Base-by-base conservation (phyloP, 37 sponge, comb jelly and placozoan genomes). In the Oopsacas minuta region DNA sequence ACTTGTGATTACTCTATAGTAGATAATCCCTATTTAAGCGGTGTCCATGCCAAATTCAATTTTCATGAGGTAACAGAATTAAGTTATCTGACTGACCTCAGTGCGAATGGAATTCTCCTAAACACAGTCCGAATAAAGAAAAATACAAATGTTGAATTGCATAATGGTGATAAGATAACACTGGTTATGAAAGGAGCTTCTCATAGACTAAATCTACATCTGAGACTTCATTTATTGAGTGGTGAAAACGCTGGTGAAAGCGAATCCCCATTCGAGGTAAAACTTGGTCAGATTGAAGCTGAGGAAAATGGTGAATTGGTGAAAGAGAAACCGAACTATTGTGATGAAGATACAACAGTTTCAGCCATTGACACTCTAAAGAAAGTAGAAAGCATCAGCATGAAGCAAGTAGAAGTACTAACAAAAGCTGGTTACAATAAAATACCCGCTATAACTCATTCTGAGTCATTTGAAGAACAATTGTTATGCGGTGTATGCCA, bases 71-170 rank as follows among this genome's bases (percentile, higher is more conserved):
- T 32, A 61, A 20, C 75, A 61, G 30, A 61, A 32, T 61, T 34
- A 20, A n/a, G 32, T 61, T n/a, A 20, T 3, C 30, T 61, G 28
- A 61, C 75, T 7, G 75, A 61, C 22, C 1, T 61, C 32, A 61
- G 75, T n/a, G 75, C 75, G 28, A 61, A 61, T 61, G 75, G 75
- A 61, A 61, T 61, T 61, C 75, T 61, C 75, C 30, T 61, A 3
- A 61, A 61, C 22, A 34, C 28, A 61, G 75, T 61, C 22, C 75
- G 75, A 7, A 61, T 61, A 32, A 34, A n/a, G 75, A 61, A 61
- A 12, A 61, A 61, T 12, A 61, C 20, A 7, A 10, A 61, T 10
- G 75, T 61, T 25, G 75, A 20, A 32, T 25, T 61, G 7, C 75
- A 61, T 3, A 34, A 61, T 61, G 75, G 75, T 32, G 75, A 61